These are phyloP conservation scores for Neolamprologus toae DNA, from an alignment of 2,113 vertebrate species.

Conservation along the genomic window DNA sequence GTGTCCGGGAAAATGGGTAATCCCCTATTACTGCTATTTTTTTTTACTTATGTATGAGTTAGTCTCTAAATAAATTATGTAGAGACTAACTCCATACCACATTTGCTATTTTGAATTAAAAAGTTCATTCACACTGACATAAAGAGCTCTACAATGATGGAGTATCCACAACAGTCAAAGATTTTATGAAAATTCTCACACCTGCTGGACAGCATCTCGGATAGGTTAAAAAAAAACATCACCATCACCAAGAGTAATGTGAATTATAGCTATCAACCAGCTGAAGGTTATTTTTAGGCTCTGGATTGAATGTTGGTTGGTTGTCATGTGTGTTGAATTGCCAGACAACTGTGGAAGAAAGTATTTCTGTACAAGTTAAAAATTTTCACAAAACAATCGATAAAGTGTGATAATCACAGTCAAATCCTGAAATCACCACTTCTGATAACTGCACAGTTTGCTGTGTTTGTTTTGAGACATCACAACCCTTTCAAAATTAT, in stretches of 20 bases:
- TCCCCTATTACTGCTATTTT: not conserved
- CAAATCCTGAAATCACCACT: not conserved
- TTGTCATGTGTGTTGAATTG: not conserved
- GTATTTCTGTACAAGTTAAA: not conserved
- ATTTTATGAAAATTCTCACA: not conserved
- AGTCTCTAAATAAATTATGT: accelerated
- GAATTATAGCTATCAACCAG: not conserved
- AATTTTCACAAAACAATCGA: not conserved
- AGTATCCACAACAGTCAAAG: not conserved
- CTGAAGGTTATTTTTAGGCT: not conserved
- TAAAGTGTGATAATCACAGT: not conserved
- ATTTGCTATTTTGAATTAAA: not conserved
- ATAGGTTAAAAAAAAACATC: not conserved
- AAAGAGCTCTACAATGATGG: not conserved
- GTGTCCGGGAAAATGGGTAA: not conserved
- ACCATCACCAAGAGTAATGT: not conserved
- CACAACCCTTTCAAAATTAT: not conserved
- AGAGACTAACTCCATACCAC: not conserved
- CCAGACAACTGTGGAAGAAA: not conserved
- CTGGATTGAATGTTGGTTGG: not conserved
- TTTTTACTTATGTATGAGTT: not conserved
- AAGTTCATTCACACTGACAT: not conserved
- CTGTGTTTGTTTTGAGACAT: not conserved
- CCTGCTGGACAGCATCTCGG: not conserved
- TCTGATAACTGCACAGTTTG: not conserved